phyloP scores from a whole-genome alignment of 2,113 vertebrate species.

The Bettongia penicillata region DNA sequence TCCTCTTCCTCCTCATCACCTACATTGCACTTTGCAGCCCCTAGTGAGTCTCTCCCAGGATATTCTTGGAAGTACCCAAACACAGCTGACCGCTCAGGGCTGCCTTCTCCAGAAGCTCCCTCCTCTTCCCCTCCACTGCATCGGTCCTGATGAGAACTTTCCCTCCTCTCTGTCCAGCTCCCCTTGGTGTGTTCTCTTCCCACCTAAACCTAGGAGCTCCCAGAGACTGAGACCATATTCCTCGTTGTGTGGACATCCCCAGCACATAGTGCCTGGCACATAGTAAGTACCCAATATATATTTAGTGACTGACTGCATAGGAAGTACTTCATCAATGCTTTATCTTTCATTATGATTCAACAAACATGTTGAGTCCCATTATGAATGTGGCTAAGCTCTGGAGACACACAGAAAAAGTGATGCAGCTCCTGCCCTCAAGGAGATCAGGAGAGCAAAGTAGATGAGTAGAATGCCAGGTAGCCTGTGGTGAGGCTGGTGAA shows the following conservation, averaged over 20 bases:
- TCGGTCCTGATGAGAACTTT: neutral
- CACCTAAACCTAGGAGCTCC: too few relatives aligned
- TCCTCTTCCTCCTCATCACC: too few relatives aligned
- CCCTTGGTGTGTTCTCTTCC: neutral
- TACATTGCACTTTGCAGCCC: neutral
- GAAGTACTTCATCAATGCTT: neutral
- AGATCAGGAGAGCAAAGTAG: neutral
- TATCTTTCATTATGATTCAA: neutral
- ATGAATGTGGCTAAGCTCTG: neutral
- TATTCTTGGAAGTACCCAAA: neutral
- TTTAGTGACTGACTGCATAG: neutral
- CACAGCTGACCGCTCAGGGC: too few relatives aligned
- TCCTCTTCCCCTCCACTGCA: neutral
- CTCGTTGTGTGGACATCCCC: neutral
- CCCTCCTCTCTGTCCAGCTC: neutral
- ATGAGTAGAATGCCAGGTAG: neutral
- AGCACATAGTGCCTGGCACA: neutral
- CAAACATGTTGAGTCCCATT: neutral
- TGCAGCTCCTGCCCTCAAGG: neutral
- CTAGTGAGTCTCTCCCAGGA: neutral
- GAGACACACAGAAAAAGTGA: neutral
- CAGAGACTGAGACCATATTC: neutral
- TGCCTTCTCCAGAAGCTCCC: neutral
- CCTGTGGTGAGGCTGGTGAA: neutral
- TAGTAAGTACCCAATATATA: too few relatives aligned